Percentiles rank a stretch among this genome's conserved stretches.
Evolutionary conservation across 2,113 vertebrate species (phyloP).

Genomic region (Prunella fulvescens): DNA sequence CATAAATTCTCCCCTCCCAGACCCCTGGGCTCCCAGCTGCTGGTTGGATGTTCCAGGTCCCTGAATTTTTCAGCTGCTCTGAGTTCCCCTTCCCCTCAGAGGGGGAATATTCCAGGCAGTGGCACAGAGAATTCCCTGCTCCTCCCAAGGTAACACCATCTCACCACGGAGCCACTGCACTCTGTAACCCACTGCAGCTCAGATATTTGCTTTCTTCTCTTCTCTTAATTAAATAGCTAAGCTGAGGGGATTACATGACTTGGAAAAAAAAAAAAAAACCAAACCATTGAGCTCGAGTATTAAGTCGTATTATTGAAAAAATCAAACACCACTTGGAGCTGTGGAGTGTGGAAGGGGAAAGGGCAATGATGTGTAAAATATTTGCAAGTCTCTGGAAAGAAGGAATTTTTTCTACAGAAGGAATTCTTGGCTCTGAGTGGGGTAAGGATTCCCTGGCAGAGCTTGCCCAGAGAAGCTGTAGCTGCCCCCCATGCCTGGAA

Average conservation of each 20-base stretch:
- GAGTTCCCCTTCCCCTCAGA: background rate
- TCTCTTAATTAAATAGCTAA: constrained; percentile 50
- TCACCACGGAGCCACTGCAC: background rate
- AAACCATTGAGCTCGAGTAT: background rate
- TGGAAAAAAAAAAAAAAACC: rapidly evolving
- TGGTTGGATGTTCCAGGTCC: background rate
- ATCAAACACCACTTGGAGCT: background rate
- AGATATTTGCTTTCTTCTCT: background rate
- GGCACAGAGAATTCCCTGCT: background rate
- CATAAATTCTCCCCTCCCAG: no score
- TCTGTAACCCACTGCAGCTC: background rate
- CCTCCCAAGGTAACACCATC: background rate
- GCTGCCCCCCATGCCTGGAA: background rate
- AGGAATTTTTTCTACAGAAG: background rate
- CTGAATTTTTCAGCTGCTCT: background rate
- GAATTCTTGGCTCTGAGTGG: background rate
- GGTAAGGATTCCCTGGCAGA: background rate
- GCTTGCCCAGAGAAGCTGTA: background rate
- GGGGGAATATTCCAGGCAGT: background rate
- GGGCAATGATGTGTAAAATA: background rate
- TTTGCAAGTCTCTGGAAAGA: background rate
- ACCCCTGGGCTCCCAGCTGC: background rate
- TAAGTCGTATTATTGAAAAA: constrained; percentile 22
- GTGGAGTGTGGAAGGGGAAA: background rate
- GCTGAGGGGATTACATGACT: constrained; percentile 38